Evolutionary conservation across 2,113 vertebrate genomes (phyloP).

Genomic region (Malurus alboscapulatus): DNA sequence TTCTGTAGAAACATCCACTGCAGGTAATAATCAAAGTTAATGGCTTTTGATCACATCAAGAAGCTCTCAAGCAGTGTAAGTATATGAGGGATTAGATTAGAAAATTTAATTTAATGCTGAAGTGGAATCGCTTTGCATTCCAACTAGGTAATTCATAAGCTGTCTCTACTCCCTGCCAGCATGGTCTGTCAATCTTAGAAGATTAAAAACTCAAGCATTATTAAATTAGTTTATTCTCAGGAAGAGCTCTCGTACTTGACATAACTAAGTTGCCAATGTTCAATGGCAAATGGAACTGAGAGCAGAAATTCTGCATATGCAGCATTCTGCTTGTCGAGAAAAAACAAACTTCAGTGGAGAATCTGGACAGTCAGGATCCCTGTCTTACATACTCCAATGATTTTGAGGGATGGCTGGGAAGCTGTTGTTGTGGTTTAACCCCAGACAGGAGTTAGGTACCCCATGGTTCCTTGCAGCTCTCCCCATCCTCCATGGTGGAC

Average conservation of each 20-base stretch:
- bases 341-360: not conserved
- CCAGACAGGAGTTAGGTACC: not conserved
- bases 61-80: not conserved
- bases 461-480: fast-evolving
- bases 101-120: conserved; percentile 5
- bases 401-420: not conserved
- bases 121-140: conserved; percentile 7
- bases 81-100: not conserved
- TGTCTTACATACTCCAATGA: fast-evolving
- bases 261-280: not conserved
- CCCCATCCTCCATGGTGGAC: not conserved
- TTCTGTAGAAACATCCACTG: not conserved
- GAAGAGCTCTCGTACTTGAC: not conserved
- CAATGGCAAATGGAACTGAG: not conserved
- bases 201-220: not conserved
- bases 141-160: not conserved
- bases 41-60: not conserved
- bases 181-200: not conserved
- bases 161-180: not conserved
- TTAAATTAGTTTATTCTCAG: not conserved
- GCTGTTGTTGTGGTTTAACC: not conserved
- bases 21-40: not conserved
- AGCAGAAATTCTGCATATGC: not conserved
- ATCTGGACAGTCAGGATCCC: not conserved
- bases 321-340: not conserved